Conservation (phyloP, 1,140 invertebrate genomes). For the Oncopeltus fasciatus region DNA sequence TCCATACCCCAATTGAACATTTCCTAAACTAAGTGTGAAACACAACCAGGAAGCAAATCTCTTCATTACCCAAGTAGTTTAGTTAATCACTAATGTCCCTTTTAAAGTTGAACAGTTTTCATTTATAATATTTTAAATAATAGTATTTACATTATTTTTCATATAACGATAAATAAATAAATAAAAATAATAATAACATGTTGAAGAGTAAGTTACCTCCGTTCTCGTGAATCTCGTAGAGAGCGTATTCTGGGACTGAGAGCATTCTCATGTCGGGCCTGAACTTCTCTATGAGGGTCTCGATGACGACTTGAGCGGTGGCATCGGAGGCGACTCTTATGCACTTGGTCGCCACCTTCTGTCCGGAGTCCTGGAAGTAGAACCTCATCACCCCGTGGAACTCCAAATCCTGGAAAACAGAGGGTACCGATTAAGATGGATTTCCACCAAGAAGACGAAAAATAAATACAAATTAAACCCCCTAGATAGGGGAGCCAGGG, state of each 20-base stretch:
- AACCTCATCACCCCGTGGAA: slow-evolving; percentile 99
- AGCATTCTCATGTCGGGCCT: slow-evolving; percentile 98
- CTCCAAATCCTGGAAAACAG: slow-evolving; percentile 71
- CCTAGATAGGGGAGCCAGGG: too few species aligned
- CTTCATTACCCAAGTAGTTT: too few species aligned
- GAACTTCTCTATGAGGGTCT: slow-evolving; percentile 96
- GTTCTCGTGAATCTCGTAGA: slow-evolving; percentile 95
- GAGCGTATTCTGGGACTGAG: slow-evolving; percentile 83
- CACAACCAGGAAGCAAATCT: too few species aligned
- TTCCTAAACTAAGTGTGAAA: too few species aligned
- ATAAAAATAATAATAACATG: neutral
- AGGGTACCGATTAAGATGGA: neutral
- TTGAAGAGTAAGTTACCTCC: slow-evolving; percentile 42
- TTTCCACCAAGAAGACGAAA: neutral
- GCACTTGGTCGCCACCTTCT: slow-evolving; percentile 98
- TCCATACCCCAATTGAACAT: too few species aligned
- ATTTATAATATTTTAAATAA: too few species aligned
- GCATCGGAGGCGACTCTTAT: slow-evolving; percentile 92
- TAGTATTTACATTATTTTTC: too few species aligned
- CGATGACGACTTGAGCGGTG: slow-evolving; percentile 85
- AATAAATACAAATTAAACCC: neutral
- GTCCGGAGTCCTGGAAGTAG: slow-evolving; percentile 94
- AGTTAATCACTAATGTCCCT: too few species aligned
- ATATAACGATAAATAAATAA: neutral
- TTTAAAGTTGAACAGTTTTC: too few species aligned